Percentiles rank a stretch among this genome's conserved stretches.
Conservation (phyloP, 2,113 vertebrate species). For the Athene noctua region DNA sequence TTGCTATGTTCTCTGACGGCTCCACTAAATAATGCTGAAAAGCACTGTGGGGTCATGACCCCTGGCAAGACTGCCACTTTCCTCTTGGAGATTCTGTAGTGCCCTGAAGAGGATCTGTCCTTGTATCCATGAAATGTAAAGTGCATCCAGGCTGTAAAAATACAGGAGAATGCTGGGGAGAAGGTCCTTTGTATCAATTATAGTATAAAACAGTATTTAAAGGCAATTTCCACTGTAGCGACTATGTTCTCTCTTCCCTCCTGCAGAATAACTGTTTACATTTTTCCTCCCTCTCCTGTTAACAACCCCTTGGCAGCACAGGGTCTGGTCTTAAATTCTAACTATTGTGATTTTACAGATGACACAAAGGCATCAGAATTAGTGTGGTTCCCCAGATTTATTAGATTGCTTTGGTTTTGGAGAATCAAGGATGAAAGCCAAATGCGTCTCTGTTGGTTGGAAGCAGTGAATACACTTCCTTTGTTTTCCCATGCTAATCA, state of each 20-base stretch:
- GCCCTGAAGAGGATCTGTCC: background rate
- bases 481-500: background rate
- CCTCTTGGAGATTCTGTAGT: background rate
- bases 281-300: background rate
- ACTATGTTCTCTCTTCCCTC: background rate
- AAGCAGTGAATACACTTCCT: background rate
- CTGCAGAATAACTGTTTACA: background rate
- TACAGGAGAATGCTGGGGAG: background rate
- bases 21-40: background rate
- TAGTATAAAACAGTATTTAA: background rate
- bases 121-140: background rate
- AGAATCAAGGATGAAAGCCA: background rate
- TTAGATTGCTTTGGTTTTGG: background rate
- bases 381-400: background rate
- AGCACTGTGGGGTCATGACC: background rate
- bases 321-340: background rate
- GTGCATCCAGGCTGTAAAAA: background rate
- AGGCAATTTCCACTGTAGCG: background rate
- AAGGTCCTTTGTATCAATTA: background rate
- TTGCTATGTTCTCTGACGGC: background rate
- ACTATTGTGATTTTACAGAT: background rate
- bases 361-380: background rate
- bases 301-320: background rate
- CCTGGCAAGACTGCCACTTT: background rate
- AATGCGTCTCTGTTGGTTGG: background rate